Conservation (phyloP, 2,888 invertebrate species). For the Odontomyia ornata region DNA sequence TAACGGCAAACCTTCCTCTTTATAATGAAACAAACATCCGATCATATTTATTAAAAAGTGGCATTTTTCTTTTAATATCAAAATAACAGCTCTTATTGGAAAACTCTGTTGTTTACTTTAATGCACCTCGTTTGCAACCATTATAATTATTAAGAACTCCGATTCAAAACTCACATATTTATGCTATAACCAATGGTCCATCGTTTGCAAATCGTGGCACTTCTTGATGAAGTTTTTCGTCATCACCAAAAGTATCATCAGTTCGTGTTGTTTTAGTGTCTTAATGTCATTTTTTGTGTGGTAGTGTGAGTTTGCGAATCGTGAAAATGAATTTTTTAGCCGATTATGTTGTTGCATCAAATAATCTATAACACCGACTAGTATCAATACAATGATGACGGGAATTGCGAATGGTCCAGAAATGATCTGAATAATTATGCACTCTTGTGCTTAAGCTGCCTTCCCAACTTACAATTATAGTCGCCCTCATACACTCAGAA, state of each 20-base stretch:
- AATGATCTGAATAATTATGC: too few relatives aligned
- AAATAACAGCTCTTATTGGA: too few relatives aligned
- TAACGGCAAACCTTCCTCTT: too few relatives aligned
- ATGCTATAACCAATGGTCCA: constrained; percentile 92
- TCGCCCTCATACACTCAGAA: too few relatives aligned
- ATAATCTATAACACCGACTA: constrained; percentile 71
- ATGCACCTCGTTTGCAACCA: neutral
- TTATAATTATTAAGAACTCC: neutral
- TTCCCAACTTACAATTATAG: too few relatives aligned
- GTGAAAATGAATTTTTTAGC: constrained; percentile 79
- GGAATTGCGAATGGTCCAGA: too few relatives aligned
- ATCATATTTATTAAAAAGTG: too few relatives aligned
- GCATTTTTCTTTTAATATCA: too few relatives aligned
- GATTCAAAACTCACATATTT: constrained; percentile 58
- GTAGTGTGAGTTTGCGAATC: constrained; percentile 86
- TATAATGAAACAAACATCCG: too few relatives aligned
- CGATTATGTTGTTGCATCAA: constrained; percentile 74
- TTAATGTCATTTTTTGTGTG: constrained; percentile 84
- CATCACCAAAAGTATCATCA: constrained; percentile 75
- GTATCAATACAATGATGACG: constrained; percentile 66
- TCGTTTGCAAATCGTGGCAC: constrained; percentile 91
- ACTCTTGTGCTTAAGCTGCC: too few relatives aligned
- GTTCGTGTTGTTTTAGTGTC: constrained; percentile 90
- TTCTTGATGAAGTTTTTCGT: constrained; percentile 84
- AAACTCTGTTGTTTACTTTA: too few relatives aligned